These are phyloP conservation scores for Hyphantria cunea DNA, from an alignment of 1,140 invertebrate species.

Conservation along the genomic window DNA sequence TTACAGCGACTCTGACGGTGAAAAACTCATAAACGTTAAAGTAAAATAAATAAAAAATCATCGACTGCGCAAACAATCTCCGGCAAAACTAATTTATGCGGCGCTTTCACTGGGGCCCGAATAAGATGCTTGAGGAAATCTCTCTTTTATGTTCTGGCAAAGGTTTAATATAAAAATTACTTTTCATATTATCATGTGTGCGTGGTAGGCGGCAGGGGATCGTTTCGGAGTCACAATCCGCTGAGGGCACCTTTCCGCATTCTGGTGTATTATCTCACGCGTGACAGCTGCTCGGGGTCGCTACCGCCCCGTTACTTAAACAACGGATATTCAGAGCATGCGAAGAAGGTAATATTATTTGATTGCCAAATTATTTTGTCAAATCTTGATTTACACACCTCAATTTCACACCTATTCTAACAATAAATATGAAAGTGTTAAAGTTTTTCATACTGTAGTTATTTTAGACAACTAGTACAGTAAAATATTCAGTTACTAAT, in stretches of 20 bases:
- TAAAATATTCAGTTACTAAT: too few relatives aligned
- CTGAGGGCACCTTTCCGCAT: constrained; percentile 59
- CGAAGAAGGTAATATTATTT: background rate
- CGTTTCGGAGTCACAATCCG: constrained; percentile 51
- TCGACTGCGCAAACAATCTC: constrained; percentile 73
- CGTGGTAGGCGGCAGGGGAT: constrained; percentile 53
- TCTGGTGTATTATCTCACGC: constrained; percentile 67
- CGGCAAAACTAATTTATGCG: constrained; percentile 79
- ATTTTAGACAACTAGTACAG: too few relatives aligned
- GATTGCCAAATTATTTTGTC: too few relatives aligned
- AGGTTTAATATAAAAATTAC: constrained; percentile 81
- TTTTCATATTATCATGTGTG: constrained; percentile 74
- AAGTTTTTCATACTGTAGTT: too few relatives aligned
- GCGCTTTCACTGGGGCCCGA: constrained; percentile 56
- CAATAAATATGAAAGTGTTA: too few relatives aligned
- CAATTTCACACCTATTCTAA: too few relatives aligned
- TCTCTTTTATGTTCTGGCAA: constrained; percentile 77
- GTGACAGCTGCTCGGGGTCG: constrained; percentile 61
- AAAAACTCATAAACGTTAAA: constrained; percentile 78
- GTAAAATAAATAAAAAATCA: constrained; percentile 71
- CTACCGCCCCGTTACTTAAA: constrained; percentile 46
- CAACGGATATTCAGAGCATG: constrained; percentile 16
- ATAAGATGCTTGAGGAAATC: constrained; percentile 61
- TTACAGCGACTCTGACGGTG: constrained; percentile 45
- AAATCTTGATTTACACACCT: too few relatives aligned